Evolutionary conservation across 2,797 vertebrate species (phyloP).

Genomic region (Epinephelus malabaricus): DNA sequence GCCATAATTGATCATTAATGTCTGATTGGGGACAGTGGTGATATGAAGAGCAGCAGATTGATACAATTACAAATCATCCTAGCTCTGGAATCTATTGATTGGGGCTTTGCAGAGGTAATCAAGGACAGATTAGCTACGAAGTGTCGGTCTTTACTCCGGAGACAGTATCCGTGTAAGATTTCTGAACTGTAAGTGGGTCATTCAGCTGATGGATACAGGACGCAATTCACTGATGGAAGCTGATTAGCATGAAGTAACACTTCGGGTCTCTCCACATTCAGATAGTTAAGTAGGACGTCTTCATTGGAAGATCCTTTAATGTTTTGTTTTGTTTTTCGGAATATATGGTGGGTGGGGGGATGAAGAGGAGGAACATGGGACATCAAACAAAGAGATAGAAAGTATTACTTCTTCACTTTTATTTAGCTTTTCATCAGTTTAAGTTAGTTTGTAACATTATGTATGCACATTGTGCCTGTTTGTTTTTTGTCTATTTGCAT

Average conservation of each 20-base stretch:
- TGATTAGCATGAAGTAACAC: not conserved
- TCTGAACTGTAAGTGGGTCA: conserved; percentile 20
- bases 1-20: conserved; percentile 70
- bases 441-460: not conserved
- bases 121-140: conserved; percentile 48
- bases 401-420: not conserved
- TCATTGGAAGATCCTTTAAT: not conserved
- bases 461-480: not conserved
- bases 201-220: conserved; percentile 19
- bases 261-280: not conserved
- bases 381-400: not conserved
- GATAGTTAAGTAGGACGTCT: not conserved
- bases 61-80: conserved; percentile 64
- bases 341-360: not conserved
- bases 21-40: conserved; percentile 54
- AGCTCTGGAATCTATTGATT: conserved; percentile 71
- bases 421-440: not conserved
- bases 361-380: not conserved
- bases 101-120: conserved; percentile 64
- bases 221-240: conserved; percentile 10
- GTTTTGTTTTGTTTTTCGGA: not conserved
- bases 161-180: conserved; percentile 16
- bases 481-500: not conserved
- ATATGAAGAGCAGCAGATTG: conserved; percentile 66
- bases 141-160: conserved; percentile 34